Evolutionary conservation across 2,888 invertebrate genomes (phyloP).

Genomic region (Trachelus troglodyta): DNA sequence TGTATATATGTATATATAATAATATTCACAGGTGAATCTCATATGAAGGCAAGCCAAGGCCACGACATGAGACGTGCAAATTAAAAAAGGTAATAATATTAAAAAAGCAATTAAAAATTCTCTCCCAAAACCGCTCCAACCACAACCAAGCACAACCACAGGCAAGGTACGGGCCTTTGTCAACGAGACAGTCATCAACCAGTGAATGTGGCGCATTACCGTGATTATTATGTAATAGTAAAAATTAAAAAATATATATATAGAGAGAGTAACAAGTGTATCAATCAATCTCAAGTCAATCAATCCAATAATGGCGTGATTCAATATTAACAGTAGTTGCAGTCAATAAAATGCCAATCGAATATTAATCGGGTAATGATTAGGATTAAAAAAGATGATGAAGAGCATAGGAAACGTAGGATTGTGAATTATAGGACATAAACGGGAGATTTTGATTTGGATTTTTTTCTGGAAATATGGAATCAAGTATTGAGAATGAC

Average conservation of each 20-base stretch:
- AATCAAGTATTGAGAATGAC: background rate
- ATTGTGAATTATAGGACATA: background rate
- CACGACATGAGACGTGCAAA: constrained; percentile 66
- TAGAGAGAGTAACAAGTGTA: constrained; percentile 41
- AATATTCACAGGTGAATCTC: constrained; percentile 62
- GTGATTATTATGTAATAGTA: constrained; percentile 62
- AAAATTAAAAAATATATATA: constrained; percentile 37
- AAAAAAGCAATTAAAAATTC: constrained; percentile 64
- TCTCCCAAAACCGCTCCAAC: constrained; percentile 66
- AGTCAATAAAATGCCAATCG: constrained; percentile 51
- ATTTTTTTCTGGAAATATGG: background rate
- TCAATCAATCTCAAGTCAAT: constrained; percentile 45
- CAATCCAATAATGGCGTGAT: constrained; percentile 49
- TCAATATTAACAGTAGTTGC: constrained; percentile 53
- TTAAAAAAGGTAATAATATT: constrained; percentile 61
- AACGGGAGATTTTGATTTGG: background rate
- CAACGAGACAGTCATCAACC: constrained; percentile 63
- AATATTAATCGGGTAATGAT: constrained; percentile 39
- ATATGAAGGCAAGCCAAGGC: constrained; percentile 67
- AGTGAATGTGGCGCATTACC: constrained; percentile 64
- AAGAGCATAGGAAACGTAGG: background rate
- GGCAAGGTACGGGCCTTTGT: constrained; percentile 64
- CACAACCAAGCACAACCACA: constrained; percentile 67
- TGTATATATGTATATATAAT: constrained; percentile 29
- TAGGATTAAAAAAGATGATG: background rate